Conservation (phyloP, 2,113 vertebrate genomes). For the Galeopterus variegatus region DNA sequence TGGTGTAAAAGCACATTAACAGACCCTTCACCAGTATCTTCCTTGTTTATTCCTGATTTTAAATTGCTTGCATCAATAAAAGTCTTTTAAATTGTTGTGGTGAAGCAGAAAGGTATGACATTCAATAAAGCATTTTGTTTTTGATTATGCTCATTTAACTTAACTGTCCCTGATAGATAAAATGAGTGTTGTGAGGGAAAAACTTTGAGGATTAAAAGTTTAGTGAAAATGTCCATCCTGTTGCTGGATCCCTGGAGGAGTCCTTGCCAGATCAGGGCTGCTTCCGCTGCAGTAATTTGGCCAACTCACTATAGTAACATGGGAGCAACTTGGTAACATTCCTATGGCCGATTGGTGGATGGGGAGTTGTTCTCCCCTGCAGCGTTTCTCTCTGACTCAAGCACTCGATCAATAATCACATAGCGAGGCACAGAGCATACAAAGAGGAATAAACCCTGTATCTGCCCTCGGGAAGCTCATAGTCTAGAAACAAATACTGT, state of each 20-base stretch:
- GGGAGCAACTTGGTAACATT: background rate
- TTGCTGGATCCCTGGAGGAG: background rate
- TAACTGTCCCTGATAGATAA: constrained; percentile 35
- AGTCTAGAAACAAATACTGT: background rate
- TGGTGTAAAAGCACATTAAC: constrained; percentile 79
- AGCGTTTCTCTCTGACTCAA: background rate
- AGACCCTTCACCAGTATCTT: constrained; percentile 67
- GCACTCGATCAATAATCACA: background rate
- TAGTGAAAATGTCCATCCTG: background rate
- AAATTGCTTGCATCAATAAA: constrained; percentile 68
- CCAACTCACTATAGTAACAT: background rate
- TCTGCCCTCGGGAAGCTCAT: background rate
- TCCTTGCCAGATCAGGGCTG: background rate
- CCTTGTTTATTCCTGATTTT: constrained; percentile 66
- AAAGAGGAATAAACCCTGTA: background rate
- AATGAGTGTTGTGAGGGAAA: background rate
- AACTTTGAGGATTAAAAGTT: background rate
- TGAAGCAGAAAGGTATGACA: background rate
- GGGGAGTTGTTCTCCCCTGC: background rate
- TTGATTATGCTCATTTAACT: constrained; percentile 43
- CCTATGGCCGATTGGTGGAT: background rate
- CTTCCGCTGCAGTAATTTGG: background rate
- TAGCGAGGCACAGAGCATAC: background rate
- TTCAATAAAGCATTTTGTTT: constrained; percentile 56
- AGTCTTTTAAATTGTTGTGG: constrained; percentile 65